These are phyloP conservation scores for Cryptus viduatorius DNA, from an alignment of 2,888 invertebrate species.

Conservation along the genomic window DNA sequence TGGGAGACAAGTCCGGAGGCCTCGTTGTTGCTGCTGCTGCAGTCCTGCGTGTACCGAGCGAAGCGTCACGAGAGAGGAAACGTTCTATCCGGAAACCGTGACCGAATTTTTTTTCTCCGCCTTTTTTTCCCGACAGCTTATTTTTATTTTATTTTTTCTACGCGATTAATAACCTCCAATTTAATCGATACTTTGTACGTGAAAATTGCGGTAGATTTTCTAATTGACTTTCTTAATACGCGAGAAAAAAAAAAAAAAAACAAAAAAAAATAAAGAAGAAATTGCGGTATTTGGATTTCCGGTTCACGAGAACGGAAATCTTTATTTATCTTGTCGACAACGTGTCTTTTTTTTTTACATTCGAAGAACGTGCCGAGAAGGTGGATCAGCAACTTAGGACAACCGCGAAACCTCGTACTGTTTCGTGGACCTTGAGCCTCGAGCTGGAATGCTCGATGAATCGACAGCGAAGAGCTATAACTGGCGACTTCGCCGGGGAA, in stretches of 20 bases:
- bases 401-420: not conserved
- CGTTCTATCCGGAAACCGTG: constrained; percentile 61
- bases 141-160: too few relatives aligned
- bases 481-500: too few relatives aligned
- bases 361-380: constrained; percentile 47
- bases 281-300: constrained; percentile 27
- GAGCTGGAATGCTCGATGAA: too few relatives aligned
- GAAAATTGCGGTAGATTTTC: not conserved
- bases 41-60: constrained; percentile 55
- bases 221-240: not conserved
- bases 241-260: not conserved
- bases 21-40: constrained; percentile 7
- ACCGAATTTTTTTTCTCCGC: constrained; percentile 50
- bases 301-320: constrained; percentile 13
- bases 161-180: too few relatives aligned
- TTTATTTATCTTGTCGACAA: not conserved
- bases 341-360: constrained; percentile 50
- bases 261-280: not conserved
- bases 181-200: too few relatives aligned
- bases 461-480: too few relatives aligned
- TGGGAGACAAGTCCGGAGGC: constrained; percentile 14
- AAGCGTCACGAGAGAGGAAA: constrained; percentile 65
- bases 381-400: not conserved
- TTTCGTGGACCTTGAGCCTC: constrained; percentile 1
- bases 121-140: not conserved